phyloP scores from a whole-genome alignment of 1,140 invertebrate species.

The Laodelphax striatellus region DNA sequence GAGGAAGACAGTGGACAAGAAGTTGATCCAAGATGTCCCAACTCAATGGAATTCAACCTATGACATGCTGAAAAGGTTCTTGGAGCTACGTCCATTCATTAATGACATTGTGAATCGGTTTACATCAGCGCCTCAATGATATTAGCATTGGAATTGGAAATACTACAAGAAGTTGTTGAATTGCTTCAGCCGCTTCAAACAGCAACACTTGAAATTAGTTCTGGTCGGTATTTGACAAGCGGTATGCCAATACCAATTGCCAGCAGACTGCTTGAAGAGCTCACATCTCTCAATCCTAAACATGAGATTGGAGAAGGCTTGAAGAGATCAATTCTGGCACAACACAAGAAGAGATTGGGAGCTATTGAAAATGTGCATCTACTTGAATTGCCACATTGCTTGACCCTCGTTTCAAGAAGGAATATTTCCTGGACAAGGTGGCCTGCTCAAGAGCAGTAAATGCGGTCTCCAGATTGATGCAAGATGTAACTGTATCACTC shows the following conservation, averaged over 20 bases:
- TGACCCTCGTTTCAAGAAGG: conserved; percentile 30
- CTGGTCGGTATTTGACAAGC: conserved; percentile 5
- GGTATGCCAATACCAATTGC: conserved; percentile 7
- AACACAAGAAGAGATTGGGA: conserved; percentile 4
- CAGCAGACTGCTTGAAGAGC: conserved; percentile 1
- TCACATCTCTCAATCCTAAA: conserved; percentile 2
- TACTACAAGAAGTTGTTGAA: conserved; percentile 6
- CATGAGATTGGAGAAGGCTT: background rate
- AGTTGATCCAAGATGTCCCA: conserved; percentile 24
- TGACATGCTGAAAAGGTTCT: conserved; percentile 27
- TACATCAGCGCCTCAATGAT: conserved; percentile 9
- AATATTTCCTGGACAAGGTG: conserved; percentile 17
- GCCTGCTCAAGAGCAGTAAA: background rate
- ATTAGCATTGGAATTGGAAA: conserved; percentile 5
- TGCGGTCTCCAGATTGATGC: background rate
- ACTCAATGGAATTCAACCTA: conserved; percentile 29
- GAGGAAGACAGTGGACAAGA: conserved; percentile 12
- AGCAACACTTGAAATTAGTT: conserved; percentile 6
- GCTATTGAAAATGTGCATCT: conserved; percentile 21
- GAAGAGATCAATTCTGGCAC: conserved; percentile 1
- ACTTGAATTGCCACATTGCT: conserved; percentile 27
- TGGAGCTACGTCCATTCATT: conserved; percentile 14
- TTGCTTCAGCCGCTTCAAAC: conserved; percentile 6
- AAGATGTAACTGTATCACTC: background rate
- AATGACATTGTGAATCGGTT: conserved; percentile 11